Evolutionary conservation across 2,888 invertebrate genomes (phyloP).

Genomic region (Pachycephus smyrnensis): DNA sequence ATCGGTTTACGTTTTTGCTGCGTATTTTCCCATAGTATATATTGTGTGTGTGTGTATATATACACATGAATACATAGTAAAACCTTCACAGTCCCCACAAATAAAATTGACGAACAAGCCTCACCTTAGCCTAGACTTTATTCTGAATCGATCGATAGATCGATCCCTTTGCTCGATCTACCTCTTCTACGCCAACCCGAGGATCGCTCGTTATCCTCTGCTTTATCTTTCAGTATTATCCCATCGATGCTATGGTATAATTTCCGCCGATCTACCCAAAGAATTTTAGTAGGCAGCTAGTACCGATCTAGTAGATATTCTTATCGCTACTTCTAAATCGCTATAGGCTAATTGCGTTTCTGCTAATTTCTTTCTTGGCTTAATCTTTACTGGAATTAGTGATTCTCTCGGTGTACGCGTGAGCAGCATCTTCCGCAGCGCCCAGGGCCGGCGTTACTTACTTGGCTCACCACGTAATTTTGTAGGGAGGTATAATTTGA

Average conservation of each 20-base stretch:
- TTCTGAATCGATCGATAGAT: neutral
- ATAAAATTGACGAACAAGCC: neutral
- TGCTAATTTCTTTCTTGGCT: neutral
- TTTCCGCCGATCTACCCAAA: neutral
- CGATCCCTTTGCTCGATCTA: neutral
- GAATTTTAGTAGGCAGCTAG: neutral
- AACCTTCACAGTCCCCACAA: neutral
- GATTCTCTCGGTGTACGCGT: neutral
- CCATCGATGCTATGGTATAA: neutral
- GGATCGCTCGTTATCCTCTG: neutral
- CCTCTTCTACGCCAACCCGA: neutral
- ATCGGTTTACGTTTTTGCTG: too few species aligned
- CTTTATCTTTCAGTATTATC: too few species aligned
- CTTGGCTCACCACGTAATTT: constrained; percentile 58
- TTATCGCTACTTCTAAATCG: neutral
- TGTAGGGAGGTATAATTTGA: constrained; percentile 62
- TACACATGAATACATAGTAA: neutral
- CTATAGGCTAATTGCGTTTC: neutral
- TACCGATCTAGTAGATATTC: neutral
- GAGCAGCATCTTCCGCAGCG: neutral
- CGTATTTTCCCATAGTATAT: too few species aligned
- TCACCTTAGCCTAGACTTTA: neutral
- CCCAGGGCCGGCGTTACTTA: constrained; percentile 46
- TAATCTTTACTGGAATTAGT: neutral
- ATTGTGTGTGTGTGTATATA: neutral